Conservation (phyloP, 2,888 invertebrate species). For the Taphrorychus bicolor region DNA sequence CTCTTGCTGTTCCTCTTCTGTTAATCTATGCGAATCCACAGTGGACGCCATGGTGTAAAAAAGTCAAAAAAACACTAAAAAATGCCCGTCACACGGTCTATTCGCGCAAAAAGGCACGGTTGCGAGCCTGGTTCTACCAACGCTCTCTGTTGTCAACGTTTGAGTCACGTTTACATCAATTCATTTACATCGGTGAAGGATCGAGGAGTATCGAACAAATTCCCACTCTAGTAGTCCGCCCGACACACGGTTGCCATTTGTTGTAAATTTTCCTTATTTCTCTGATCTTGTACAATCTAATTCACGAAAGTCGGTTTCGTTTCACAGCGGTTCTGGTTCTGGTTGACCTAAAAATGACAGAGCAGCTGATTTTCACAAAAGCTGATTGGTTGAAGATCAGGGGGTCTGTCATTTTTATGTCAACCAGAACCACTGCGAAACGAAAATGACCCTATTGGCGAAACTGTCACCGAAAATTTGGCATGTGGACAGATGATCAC, state of each 20-base stretch:
- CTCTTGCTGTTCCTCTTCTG: slow-evolving; percentile 75
- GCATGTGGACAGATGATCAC: no score
- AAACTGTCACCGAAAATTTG: no score
- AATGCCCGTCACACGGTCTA: slow-evolving; percentile 12
- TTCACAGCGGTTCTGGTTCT: no score
- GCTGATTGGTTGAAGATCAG: no score
- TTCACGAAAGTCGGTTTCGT: no score
- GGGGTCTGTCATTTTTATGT: no score
- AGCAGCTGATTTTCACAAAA: no score
- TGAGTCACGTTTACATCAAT: slow-evolving; percentile 1
- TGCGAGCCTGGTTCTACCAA: slow-evolving; percentile 9
- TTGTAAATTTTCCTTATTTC: not conserved
- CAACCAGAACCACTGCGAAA: no score
- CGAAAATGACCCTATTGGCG: no score
- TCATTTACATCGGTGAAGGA: not conserved
- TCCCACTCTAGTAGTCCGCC: not conserved
- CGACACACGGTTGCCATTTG: not conserved
- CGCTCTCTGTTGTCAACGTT: slow-evolving; percentile 12
- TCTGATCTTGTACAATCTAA: no score
- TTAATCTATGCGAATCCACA: slow-evolving; percentile 63
- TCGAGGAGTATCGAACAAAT: not conserved
- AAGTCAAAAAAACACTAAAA: slow-evolving; percentile 6
- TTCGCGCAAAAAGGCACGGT: slow-evolving; percentile 17
- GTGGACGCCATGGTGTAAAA: slow-evolving; percentile 45
- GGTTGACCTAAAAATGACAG: no score